These are phyloP conservation scores for Tuta absoluta DNA, from an alignment of 2,888 invertebrate species.

Conservation along the genomic window DNA sequence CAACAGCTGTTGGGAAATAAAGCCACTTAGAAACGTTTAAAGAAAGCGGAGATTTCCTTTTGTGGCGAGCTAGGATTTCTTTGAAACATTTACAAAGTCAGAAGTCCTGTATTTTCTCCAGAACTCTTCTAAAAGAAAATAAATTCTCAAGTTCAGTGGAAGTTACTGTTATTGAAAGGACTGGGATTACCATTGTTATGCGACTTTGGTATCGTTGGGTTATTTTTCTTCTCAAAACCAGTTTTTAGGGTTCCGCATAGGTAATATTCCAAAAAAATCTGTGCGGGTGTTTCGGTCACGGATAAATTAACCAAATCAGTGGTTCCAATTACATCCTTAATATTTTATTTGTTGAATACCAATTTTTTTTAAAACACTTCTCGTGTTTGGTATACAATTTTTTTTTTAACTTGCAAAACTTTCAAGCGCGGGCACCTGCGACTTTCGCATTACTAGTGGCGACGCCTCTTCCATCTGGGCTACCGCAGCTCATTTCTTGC, in stretches of 20 bases:
- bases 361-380: too few species aligned
- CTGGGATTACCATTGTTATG: constrained; percentile 4
- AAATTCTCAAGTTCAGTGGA: constrained; percentile 3
- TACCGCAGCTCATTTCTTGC: too few species aligned
- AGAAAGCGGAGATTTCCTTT: neutral
- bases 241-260: too few species aligned
- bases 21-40: neutral
- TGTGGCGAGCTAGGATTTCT: neutral
- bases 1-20: neutral
- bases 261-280: neutral
- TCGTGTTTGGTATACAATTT: too few species aligned
- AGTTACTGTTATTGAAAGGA: neutral
- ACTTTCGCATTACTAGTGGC: too few species aligned
- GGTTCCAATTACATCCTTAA: too few species aligned
- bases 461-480: too few species aligned
- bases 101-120: neutral
- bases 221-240: neutral
- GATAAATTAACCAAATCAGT: too few species aligned
- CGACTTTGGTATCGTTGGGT: neutral
- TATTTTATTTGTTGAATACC: too few species aligned
- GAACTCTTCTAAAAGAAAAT: neutral
- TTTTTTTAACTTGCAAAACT: too few species aligned
- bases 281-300: too few species aligned
- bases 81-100: neutral
- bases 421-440: too few species aligned